Evolutionary conservation across 2,113 vertebrate genomes (phyloP), one percentile per base, ranked within the genome.

Genomic region (Sapajus apella): DNA sequence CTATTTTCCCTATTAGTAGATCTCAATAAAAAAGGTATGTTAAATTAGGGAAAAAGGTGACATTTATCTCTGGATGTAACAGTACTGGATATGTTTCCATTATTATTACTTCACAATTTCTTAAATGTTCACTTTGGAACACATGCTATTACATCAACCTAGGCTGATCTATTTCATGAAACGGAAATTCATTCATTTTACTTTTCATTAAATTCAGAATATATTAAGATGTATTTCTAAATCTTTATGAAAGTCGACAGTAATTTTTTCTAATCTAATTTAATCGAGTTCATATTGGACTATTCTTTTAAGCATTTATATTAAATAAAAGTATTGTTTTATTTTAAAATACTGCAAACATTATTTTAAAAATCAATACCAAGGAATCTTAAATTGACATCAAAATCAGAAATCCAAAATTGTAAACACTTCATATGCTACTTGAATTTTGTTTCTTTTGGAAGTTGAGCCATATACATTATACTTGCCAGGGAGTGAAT

Each of bases 301-400:
- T 76, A 37, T 50, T 90, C 86, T 88, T 40, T 86, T 85, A 86
- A 89, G n/a, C 17, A 82, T 40, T 93, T 81, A 90, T 52, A 25
- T 70, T 91, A 92, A 86, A 23, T 68, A 18, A 76, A 90, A 58
- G 27, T 20, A 70, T 37, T 86, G 9, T 73, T 93, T 97, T 47
- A 81, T 92, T 94, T 96, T 66, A 73, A 97, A 90, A 93, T 90
- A 32, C 16, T 43, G 4, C 50, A 66, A 72, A 72, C 14, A 66
- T 83, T 84, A 92, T 80, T 76, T 89, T 85, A 96, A 75, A 96
- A 93, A 72, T 91, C 37, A 68, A 35, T 9, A 66, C 20, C 35
- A 91, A 91, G n/a, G 30, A 97, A 13, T 58, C 92, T 73, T 43
- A 93, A 87, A 64, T 73, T 83, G 68, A 32, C 30, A 77, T 55